Evolutionary conservation across 1,140 invertebrate genomes (phyloP).

Genomic region (Drosophila quadrilineata): DNA sequence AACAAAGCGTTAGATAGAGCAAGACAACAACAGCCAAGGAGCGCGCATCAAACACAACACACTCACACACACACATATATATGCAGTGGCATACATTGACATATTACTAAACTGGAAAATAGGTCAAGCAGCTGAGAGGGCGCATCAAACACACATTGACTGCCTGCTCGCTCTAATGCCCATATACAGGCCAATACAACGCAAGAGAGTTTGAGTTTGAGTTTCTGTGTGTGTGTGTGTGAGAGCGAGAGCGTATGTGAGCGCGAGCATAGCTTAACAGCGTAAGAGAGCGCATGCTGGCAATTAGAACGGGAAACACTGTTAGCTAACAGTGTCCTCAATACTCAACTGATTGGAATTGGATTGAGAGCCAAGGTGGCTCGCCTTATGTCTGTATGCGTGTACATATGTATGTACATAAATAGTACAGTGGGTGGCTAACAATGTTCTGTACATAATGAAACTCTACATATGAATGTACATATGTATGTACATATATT

Average conservation of each 20-base stretch:
- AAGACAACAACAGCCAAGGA: constrained; percentile 41
- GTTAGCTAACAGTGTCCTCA: constrained; percentile 63
- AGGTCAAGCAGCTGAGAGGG: constrained; percentile 66
- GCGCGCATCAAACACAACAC: constrained; percentile 37
- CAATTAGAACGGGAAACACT: constrained; percentile 68
- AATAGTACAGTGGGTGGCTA: constrained; percentile 22
- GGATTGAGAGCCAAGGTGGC: constrained; percentile 25
- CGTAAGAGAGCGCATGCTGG: constrained; percentile 28
- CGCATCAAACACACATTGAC: constrained; percentile 21
- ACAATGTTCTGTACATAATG: constrained; percentile 9
- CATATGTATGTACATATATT: no score
- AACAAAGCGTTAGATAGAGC: constrained; percentile 68
- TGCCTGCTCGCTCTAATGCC: constrained; percentile 40
- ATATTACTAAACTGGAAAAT: constrained; percentile 74
- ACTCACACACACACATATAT: constrained; percentile 21
- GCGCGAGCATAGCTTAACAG: constrained; percentile 36
- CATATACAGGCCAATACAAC: constrained; percentile 5
- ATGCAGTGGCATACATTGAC: constrained; percentile 28
- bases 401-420: no score
- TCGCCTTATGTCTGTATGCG: no score
- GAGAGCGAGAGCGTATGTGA: not conserved
- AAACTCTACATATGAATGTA: constrained; percentile 2
- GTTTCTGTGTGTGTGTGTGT: not conserved
- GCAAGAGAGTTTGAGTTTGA: not conserved
- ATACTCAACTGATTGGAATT: constrained; percentile 55